phyloP scores from a whole-genome alignment of 2,797 vertebrate genomes.

The Neomorphus geoffroyi region DNA sequence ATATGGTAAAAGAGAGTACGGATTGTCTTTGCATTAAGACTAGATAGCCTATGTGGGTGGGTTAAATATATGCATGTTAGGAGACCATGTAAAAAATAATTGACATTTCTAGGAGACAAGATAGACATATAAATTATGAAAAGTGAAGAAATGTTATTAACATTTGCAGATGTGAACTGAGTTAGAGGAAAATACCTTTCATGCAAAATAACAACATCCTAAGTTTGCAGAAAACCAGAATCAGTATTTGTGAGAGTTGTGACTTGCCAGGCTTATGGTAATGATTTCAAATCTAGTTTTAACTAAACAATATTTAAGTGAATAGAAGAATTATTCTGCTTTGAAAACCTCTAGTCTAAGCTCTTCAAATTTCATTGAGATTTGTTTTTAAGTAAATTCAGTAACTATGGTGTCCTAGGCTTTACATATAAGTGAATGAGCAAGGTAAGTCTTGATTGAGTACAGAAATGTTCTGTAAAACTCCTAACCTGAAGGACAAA shows the following conservation, averaged over 20 bases:
- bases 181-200: neutral
- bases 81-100: neutral
- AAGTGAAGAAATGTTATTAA: neutral
- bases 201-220: neutral
- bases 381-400: neutral
- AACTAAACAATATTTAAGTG: neutral
- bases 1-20: neutral
- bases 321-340: neutral
- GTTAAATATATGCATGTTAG: neutral
- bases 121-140: neutral
- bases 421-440: neutral
- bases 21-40: neutral
- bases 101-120: conserved; percentile 5
- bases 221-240: neutral
- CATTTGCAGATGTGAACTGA: neutral
- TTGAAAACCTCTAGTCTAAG: neutral
- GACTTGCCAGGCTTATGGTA: neutral
- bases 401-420: neutral
- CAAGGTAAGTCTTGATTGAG: neutral
- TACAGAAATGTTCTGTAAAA: neutral
- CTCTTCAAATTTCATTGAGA: neutral
- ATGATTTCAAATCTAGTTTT: neutral
- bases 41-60: neutral
- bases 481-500: neutral
- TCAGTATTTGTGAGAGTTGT: neutral